phyloP scores from a whole-genome alignment of 2,888 invertebrate genomes.

The Idaea biselata region DNA sequence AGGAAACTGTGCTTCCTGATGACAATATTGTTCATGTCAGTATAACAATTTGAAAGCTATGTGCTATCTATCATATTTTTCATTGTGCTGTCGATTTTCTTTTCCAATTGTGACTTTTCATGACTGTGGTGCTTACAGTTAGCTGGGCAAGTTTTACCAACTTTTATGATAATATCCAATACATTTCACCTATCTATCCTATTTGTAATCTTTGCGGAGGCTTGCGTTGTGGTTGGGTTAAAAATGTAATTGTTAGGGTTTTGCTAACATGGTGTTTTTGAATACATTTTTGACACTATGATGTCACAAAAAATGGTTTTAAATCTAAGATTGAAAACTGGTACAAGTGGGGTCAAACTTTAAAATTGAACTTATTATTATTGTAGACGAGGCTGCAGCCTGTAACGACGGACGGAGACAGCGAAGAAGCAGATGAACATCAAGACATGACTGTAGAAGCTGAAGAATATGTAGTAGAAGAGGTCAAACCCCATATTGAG shows the following conservation, averaged over 20 bases:
- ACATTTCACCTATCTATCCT: no score
- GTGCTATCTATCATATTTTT: neutral
- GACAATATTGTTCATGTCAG: neutral
- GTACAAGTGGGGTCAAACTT: neutral
- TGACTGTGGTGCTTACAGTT: no score
- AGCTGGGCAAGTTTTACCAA: no score
- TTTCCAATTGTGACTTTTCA: no score
- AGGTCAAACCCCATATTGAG: neutral
- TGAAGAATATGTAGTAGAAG: neutral
- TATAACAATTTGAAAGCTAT: neutral
- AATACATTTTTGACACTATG: no score
- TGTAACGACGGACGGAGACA: conserved; percentile 34
- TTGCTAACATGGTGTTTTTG: no score
- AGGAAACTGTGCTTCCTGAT: neutral
- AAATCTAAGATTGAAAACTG: neutral
- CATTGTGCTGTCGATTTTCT: neutral
- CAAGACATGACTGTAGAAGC: conserved; percentile 2
- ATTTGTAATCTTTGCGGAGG: no score
- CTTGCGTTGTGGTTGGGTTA: no score
- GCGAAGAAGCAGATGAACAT: conserved; percentile 26
- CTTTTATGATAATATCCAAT: no score
- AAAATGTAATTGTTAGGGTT: no score
- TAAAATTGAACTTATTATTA: neutral
- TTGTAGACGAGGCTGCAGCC: neutral
- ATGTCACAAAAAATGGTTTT: no score